A percentile compares a stretch with the other conserved stretches of the same genome.
Conservation (phyloP, 2,888 invertebrate genomes). For the Drosophila niveifrons region DNA sequence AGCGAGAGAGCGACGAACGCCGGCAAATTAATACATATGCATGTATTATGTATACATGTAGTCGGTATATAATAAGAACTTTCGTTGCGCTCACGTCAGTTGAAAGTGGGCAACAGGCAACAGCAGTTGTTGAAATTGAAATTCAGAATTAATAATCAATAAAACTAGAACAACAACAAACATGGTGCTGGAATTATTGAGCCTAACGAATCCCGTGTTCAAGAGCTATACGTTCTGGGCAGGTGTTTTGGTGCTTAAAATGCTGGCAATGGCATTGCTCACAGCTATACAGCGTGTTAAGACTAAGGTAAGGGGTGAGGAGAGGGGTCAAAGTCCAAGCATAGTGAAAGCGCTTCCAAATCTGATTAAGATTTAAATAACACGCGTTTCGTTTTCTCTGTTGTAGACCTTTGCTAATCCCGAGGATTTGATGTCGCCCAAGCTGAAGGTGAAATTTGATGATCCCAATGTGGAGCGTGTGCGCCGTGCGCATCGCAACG, state of each 20-base stretch:
- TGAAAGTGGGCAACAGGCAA: slow-evolving; percentile 25
- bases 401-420: slow-evolving; percentile 87
- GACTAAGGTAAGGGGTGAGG: slow-evolving; percentile 83
- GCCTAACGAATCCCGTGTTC: slow-evolving; percentile 83
- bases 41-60: background rate
- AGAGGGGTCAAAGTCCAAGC: slow-evolving; percentile 58
- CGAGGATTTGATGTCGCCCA: slow-evolving; percentile 86
- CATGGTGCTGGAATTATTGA: slow-evolving; percentile 73
- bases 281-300: slow-evolving; percentile 85
- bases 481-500: slow-evolving; percentile 88
- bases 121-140: slow-evolving; percentile 5
- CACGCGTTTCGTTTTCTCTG: background rate
- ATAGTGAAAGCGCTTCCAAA: slow-evolving; percentile 33
- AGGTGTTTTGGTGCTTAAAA: slow-evolving; percentile 85
- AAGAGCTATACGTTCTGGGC: slow-evolving; percentile 85
- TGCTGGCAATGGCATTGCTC: slow-evolving; percentile 85
- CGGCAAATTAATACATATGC: slow-evolving; percentile 28
- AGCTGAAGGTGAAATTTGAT: slow-evolving; percentile 84
- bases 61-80: slow-evolving; percentile 22
- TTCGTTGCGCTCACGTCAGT: slow-evolving; percentile 31
- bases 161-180: slow-evolving; percentile 4
- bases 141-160: no score
- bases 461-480: slow-evolving; percentile 87
- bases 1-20: background rate
- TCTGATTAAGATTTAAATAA: background rate